Conservation (phyloP, 2,888 invertebrate species). For the Melinaea marsaeus region DNA sequence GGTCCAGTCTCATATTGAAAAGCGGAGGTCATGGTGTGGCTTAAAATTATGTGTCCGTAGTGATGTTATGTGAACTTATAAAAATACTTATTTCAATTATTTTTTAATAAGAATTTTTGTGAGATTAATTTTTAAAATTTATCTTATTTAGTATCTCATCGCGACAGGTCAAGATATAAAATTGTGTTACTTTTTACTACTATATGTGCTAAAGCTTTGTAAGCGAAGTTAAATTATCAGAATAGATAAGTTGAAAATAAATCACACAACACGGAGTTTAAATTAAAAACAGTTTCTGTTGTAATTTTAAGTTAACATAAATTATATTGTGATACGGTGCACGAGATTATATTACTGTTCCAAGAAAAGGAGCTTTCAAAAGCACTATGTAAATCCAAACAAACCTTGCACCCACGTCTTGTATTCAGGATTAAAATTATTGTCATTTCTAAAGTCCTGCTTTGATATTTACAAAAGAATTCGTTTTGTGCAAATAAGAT, state of each 20-base stretch:
- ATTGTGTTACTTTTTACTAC: no score
- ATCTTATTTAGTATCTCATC: no score
- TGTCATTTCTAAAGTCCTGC: conserved; percentile 16
- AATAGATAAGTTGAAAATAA: conserved; percentile 3
- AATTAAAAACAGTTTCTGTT: conserved; percentile 14
- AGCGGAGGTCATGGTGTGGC: conserved; percentile 59
- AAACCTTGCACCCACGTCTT: conserved; percentile 29
- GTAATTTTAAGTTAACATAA: conserved; percentile 22
- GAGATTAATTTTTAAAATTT: no score
- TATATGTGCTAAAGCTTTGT: no score
- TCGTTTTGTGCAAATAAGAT: conserved; percentile 9
- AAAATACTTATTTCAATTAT: conserved; percentile 15
- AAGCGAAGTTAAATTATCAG: not conserved
- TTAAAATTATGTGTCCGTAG: conserved; percentile 59
- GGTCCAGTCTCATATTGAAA: conserved; percentile 69
- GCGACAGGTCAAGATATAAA: no score
- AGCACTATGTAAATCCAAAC: conserved; percentile 26
- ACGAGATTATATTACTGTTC: conserved; percentile 23
- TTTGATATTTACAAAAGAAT: conserved; percentile 8
- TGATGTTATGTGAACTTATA: conserved; percentile 53
- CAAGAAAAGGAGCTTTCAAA: conserved; percentile 25
- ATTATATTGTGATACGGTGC: conserved; percentile 19
- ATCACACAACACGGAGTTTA: not conserved
- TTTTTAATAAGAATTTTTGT: no score
- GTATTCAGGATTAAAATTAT: conserved; percentile 20